These are phyloP conservation scores for Eremobia ochroleuca DNA, from an alignment of 2,888 invertebrate species.

Conservation along the genomic window DNA sequence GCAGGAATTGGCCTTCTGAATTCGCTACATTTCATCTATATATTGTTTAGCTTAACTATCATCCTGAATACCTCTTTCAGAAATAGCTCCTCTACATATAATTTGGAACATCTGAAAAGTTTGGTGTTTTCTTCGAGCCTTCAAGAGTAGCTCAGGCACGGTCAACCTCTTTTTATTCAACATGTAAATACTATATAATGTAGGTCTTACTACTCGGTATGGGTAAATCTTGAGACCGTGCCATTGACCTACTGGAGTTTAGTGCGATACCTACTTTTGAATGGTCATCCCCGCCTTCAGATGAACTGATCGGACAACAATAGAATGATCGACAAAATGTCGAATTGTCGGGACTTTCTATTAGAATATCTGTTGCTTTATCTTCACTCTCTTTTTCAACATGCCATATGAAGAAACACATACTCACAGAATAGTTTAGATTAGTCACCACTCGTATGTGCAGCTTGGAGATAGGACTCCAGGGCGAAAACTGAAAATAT, in stretches of 20 bases:
- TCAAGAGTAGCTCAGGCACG: constrained; percentile 30
- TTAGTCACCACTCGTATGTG: background rate
- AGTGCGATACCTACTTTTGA: constrained; percentile 48
- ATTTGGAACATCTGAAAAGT: constrained; percentile 10
- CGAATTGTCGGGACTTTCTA: constrained; percentile 56
- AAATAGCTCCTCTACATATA: background rate
- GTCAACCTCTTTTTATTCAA: constrained; percentile 41
- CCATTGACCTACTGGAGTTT: constrained; percentile 66
- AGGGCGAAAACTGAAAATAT: background rate
- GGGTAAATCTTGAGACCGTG: constrained; percentile 41
- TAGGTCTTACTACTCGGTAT: constrained; percentile 1
- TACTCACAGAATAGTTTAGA: background rate
- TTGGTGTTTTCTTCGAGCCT: constrained; percentile 3
- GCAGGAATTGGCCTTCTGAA: background rate
- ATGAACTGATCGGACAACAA: constrained; percentile 67
- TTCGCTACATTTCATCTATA: background rate
- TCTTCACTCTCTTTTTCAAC: constrained; percentile 13
- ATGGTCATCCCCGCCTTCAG: constrained; percentile 61
- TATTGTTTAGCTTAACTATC: background rate
- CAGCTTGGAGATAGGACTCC: background rate
- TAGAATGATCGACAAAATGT: constrained; percentile 59
- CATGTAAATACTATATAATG: constrained; percentile 14
- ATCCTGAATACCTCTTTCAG: background rate
- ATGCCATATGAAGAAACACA: background rate
- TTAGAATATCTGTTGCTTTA: constrained; percentile 26